A percentile compares a stretch with the other conserved stretches of the same genome.
These are phyloP conservation scores for Sebastes fasciatus DNA, from an alignment of 2,113 vertebrate species.

Conservation along the genomic window DNA sequence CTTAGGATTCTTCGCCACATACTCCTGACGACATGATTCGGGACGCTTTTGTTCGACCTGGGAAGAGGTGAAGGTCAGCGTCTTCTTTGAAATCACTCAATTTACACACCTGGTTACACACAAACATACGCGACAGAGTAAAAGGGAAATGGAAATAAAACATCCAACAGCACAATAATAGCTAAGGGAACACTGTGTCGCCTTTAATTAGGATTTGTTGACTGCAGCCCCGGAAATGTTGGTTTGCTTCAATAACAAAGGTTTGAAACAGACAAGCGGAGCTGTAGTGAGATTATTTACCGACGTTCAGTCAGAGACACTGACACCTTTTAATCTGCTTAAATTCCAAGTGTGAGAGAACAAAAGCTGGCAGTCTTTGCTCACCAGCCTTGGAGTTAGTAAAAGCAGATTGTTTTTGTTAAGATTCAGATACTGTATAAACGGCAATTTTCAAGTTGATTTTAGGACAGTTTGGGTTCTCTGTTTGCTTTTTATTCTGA, in stretches of 20 bases:
- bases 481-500: not conserved
- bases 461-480: not conserved
- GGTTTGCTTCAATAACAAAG: constrained; percentile 38
- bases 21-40: constrained; percentile 40
- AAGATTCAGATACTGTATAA: not conserved
- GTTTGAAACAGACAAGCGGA: not conserved
- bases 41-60: constrained; percentile 25
- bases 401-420: not conserved
- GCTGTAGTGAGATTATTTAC: constrained; percentile 28
- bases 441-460: not conserved
- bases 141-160: constrained; percentile 55
- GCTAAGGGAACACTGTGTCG: constrained; percentile 39
- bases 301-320: not conserved
- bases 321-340: constrained; percentile 9
- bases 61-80: constrained; percentile 63
- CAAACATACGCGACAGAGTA: not conserved
- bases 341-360: not conserved
- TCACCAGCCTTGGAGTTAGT: not conserved
- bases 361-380: not conserved
- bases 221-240: constrained; percentile 22
- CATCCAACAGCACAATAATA: constrained; percentile 31
- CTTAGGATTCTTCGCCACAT: constrained; percentile 31
- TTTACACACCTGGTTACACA: constrained; percentile 60
- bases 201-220: constrained; percentile 59
- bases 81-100: constrained; percentile 52